Percentiles rank a stretch among this genome's conserved stretches.
Conservation (phyloP, 2,113 vertebrate species). For the Aspidoscelis tigris region DNA sequence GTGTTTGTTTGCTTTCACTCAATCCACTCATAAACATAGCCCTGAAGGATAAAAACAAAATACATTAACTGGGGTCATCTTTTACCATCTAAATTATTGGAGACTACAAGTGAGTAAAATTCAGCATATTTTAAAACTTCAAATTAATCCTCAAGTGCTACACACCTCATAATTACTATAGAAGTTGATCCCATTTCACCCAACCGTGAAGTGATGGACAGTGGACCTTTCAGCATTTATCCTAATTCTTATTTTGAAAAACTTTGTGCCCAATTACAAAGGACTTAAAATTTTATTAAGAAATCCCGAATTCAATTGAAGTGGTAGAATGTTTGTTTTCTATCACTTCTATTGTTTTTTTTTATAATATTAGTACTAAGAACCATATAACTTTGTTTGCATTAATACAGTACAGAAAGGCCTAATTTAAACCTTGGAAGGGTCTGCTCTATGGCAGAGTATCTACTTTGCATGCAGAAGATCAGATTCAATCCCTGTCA, state of each 20-base stretch:
- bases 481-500: no score
- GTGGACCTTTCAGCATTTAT: no score
- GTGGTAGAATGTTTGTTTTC: neutral
- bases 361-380: neutral
- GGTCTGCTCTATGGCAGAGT: no score
- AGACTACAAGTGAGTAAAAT: neutral
- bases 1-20: constrained; percentile 97
- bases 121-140: neutral
- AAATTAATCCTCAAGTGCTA: neutral
- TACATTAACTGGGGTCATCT: constrained; percentile 4
- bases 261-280: neutral
- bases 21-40: constrained; percentile 99
- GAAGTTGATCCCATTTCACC: neutral
- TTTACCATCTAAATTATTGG: neutral
- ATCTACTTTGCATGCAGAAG: no score
- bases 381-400: neutral
- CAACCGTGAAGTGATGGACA: neutral
- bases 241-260: no score
- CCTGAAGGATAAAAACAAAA: constrained; percentile 68
- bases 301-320: neutral
- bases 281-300: neutral
- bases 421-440: no score
- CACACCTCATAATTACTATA: neutral
- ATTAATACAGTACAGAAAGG: neutral
- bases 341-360: neutral